Conservation (phyloP, 2,888 invertebrate species). For the Ophion slaviceki region DNA sequence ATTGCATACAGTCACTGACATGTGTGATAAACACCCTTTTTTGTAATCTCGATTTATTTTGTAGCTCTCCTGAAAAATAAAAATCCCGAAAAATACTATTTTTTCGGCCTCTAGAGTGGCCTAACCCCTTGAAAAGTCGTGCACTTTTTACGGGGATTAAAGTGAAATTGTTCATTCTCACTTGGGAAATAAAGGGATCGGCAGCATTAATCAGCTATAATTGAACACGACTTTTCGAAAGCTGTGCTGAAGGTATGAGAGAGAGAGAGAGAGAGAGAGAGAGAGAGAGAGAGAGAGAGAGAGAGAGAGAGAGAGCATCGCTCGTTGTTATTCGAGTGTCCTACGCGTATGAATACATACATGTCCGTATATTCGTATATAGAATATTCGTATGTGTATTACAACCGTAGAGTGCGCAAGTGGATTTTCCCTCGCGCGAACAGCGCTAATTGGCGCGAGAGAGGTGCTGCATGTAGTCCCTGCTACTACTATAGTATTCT, state of each 20-base stretch:
- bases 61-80: no score
- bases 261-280: constrained; percentile 25
- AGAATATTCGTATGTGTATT: constrained; percentile 42
- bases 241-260: constrained; percentile 37
- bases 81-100: no score
- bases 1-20: no score
- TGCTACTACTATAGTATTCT: constrained; percentile 53
- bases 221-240: constrained; percentile 65
- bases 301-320: constrained; percentile 61
- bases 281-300: constrained; percentile 6
- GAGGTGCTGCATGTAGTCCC: constrained; percentile 61
- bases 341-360: constrained; percentile 26
- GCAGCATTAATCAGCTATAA: constrained; percentile 65
- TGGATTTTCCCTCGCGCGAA: constrained; percentile 65
- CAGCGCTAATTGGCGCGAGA: constrained; percentile 66
- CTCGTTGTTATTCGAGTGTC: constrained; percentile 62
- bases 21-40: no score
- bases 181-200: constrained; percentile 56
- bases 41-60: no score
- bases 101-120: no score
- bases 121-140: constrained; percentile 15
- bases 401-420: constrained; percentile 56
- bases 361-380: background rate
- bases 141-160: constrained; percentile 53
- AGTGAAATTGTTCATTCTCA: constrained; percentile 58